Evolutionary conservation across 2,113 vertebrate genomes (phyloP).

Genomic region (Emydocephalus ijimae): DNA sequence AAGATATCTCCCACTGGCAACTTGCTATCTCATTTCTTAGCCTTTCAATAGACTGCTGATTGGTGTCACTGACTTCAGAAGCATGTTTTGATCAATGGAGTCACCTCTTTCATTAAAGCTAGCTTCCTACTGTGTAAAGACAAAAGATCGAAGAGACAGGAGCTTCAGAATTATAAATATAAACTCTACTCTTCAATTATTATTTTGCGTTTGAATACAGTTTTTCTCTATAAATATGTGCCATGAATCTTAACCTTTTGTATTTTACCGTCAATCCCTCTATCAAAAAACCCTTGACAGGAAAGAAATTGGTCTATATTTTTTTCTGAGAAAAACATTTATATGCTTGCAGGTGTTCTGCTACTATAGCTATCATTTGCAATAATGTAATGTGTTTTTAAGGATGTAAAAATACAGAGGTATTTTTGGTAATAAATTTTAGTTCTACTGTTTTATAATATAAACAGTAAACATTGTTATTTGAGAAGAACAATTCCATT

Average conservation of each 20-base stretch:
- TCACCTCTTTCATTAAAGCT: neutral
- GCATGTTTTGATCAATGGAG: neutral
- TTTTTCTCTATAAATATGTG: no score
- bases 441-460: neutral
- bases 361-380: neutral
- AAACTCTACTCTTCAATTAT: neutral
- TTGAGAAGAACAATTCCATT: neutral
- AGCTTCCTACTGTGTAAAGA: neutral
- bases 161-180: neutral
- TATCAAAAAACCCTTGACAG: neutral
- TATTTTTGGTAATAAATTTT: neutral
- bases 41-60: neutral
- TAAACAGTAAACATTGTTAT: neutral
- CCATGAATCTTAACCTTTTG: neutral
- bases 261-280: neutral
- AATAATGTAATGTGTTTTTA: neutral
- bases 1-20: neutral
- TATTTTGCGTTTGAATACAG: neutral
- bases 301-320: neutral
- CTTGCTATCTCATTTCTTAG: neutral
- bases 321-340: neutral
- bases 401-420: neutral
- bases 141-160: neutral
- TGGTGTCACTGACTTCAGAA: neutral
- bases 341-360: neutral